Evolutionary conservation across 2,113 vertebrate genomes (phyloP), one percentile per base, ranked within the genome.

Genomic region (Clarias gariepinus): DNA sequence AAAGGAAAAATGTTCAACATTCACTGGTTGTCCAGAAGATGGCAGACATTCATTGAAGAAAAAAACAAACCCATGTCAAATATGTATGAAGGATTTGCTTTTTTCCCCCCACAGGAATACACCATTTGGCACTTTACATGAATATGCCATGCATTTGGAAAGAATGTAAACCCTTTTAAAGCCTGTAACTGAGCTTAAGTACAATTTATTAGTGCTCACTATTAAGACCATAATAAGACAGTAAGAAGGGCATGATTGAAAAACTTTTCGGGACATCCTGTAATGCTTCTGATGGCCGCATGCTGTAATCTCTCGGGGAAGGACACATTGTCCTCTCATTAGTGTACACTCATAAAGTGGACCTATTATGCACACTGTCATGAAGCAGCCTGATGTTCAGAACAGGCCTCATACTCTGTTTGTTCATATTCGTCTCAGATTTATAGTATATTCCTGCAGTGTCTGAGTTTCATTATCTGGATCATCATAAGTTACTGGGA

Each of bases 301-400:
- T 94, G 91, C 90, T 93, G 93, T 94, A 93, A 94, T 95, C 90
- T 93, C 90, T 69, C 68, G 66, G 85, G 85, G 11, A 82, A 89
- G 89, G 88, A 93, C 92, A 93, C 93, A 92, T 93, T 91, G 91
- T 93, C 90, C 93, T 93, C 90, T 92, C 91, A 92, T 93, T 91
- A 93, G 82, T 90, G 90, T 86, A 81, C 60, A 82, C 64, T 82
- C 61, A 58, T 83, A 63, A 83, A 83, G 64, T n/a, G 64, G 76
- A 55, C 2, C 52, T 83, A 78, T 88, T 85, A 53, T 28, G 55
- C 23, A 73, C 69, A 57, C 85, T 58, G 83, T 86, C 78, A 60
- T 79, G 55, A 86, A 83, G 58, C 77, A 87, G 77, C 41, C 78
- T 89, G 61, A 89, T 82, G 86, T 58, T 13, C 11, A 68, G 74